Conservation (phyloP, 2,888 invertebrate species). For the Chorisops tibialis region DNA sequence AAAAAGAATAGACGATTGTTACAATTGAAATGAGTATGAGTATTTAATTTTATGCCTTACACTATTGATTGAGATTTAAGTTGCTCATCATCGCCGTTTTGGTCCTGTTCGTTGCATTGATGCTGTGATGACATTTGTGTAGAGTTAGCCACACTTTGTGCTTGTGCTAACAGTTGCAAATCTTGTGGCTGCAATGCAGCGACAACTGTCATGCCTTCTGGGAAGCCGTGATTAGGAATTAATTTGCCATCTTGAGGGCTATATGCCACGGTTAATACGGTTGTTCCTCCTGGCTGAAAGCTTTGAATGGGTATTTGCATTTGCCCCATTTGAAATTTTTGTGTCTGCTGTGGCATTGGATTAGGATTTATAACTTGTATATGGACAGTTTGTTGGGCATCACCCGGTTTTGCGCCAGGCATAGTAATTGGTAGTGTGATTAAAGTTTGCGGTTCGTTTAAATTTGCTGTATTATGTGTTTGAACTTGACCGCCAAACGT, state of each 20-base stretch:
- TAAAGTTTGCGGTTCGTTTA: slow-evolving; percentile 58
- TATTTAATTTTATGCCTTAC: slow-evolving; percentile 30
- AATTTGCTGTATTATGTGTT: slow-evolving; percentile 38
- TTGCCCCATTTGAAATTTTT: slow-evolving; percentile 69
- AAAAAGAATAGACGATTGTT: background rate
- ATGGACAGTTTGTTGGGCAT: slow-evolving; percentile 74
- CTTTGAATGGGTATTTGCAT: slow-evolving; percentile 73
- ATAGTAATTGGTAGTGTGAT: slow-evolving; percentile 77
- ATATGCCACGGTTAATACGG: slow-evolving; percentile 73
- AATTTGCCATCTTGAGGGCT: slow-evolving; percentile 63
- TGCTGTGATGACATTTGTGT: slow-evolving; percentile 14
- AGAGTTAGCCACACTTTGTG: slow-evolving; percentile 25
- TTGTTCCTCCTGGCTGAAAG: slow-evolving; percentile 65
- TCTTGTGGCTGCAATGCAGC: slow-evolving; percentile 68
- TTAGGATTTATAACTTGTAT: slow-evolving; percentile 69
- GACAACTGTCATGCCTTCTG: slow-evolving; percentile 64
- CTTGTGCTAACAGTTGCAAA: slow-evolving; percentile 59
- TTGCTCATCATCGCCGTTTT: slow-evolving; percentile 29
- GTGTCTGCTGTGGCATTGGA: slow-evolving; percentile 52
- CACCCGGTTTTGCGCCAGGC: slow-evolving; percentile 71
- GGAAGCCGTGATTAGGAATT: slow-evolving; percentile 54
- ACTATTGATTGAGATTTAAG: slow-evolving; percentile 22
- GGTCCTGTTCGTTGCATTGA: slow-evolving; percentile 9
- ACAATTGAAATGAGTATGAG: background rate
- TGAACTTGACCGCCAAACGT: slow-evolving; percentile 42